These are phyloP conservation scores for Tiliacea aurago DNA, from an alignment of 2,888 invertebrate genomes.

Conservation along the genomic window DNA sequence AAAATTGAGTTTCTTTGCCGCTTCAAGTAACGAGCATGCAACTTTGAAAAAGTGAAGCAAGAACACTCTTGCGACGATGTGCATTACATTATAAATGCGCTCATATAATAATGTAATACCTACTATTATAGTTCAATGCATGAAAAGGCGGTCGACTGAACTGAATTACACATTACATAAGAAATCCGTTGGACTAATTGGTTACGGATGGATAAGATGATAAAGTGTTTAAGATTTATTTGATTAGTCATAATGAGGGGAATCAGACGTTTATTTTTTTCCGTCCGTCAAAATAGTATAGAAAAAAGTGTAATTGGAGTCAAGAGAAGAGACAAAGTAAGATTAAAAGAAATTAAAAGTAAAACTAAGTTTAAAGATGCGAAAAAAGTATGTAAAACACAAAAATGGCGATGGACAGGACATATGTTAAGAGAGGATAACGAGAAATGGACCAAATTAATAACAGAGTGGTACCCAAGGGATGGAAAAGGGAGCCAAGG, in stretches of 20 bases:
- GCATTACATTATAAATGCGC: slow-evolving; percentile 71
- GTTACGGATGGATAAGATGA: slow-evolving; percentile 64
- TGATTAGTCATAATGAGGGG: slow-evolving; percentile 32
- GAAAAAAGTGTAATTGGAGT: too few species aligned
- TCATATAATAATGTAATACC: slow-evolving; percentile 71
- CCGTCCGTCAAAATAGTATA: too few species aligned
- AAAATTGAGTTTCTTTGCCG: slow-evolving; percentile 81
- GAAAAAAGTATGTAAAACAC: too few species aligned
- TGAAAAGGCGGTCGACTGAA: slow-evolving; percentile 75
- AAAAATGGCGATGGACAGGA: too few species aligned
- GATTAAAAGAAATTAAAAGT: too few species aligned
- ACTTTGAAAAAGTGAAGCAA: slow-evolving; percentile 83
- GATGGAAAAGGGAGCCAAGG: too few species aligned
- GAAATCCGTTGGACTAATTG: slow-evolving; percentile 71
- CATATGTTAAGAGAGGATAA: too few species aligned
- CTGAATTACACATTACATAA: slow-evolving; percentile 75
- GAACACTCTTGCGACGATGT: slow-evolving; percentile 75
- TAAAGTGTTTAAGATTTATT: slow-evolving; percentile 58
- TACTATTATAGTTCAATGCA: slow-evolving; percentile 73
- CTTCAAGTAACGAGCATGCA: slow-evolving; percentile 77
- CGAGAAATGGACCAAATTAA: too few species aligned
- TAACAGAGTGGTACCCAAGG: too few species aligned
- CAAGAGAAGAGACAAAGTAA: too few species aligned
- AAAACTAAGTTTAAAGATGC: too few species aligned
- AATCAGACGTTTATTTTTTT: too few species aligned